Base-by-base conservation (phyloP, 1,140 invertebrate species). In the Papilio machaon region DNA sequence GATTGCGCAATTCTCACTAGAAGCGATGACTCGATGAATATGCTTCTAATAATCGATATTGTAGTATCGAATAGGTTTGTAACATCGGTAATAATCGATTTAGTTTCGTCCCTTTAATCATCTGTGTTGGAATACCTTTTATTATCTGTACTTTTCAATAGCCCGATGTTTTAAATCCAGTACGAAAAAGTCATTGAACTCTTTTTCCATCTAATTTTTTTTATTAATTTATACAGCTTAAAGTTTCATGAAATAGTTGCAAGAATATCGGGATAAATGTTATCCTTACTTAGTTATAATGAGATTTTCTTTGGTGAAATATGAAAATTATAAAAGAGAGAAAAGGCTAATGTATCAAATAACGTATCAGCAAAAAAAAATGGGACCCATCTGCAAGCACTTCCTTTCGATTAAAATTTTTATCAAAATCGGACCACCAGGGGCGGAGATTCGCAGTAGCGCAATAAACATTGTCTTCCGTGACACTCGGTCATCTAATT, bases 51-150 rank as follows among this genome's bases (percentile, higher is more conserved):
- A 64, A 70, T 70, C 64, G 64, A 70, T 70, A 35, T 70, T 35
- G n/a, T 58, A 58, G n/a, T 58, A 58, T 52, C 15, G 54, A 58
- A 58, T 58, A 58, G 17, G 2, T 58, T 58, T 58, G 30, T 70
- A 70, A 70, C 64, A 70, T 70, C 11, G 64, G 30, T 15, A 70
- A 70, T 70, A 70, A 70, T 70, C 64, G 64, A 70, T 70, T 70
- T 38, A 6, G 6, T 70, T 15, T 35, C 30, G 64, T 70, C 64
- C 64, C 64, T 70, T 70, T 70, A 70, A 64, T 64, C 19, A 30
- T 30, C 23, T 35, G 30, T 70, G 64, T 70, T 70, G 30, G 2
- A 70, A 70, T 60, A 9, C 7, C 9, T 60, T 60, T 23, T 70
- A 70, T 35, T 38, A 70, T 70, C 30, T 35, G 30, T 64, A 30